Evolutionary conservation across 2,888 invertebrate species (phyloP).

Genomic region (Pogonocherus hispidulus): DNA sequence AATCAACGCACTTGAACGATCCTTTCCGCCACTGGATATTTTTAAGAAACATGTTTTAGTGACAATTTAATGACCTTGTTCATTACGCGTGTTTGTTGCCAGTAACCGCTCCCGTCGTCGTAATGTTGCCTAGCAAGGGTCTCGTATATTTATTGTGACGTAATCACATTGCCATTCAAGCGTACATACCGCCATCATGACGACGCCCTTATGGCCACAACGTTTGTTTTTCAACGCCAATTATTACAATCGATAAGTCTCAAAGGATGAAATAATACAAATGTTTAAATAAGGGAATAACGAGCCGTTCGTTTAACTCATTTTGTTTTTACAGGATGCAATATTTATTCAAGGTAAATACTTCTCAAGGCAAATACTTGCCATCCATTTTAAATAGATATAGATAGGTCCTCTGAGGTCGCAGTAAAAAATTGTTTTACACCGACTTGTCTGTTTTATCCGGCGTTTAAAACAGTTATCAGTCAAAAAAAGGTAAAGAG

Average conservation of each 20-base stretch:
- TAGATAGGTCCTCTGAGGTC: too few relatives aligned
- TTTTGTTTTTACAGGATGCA: not conserved
- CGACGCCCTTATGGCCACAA: conserved; percentile 2
- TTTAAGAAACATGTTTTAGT: conserved; percentile 33
- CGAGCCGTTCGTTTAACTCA: not conserved
- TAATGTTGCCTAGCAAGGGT: conserved; percentile 37
- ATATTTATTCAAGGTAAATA: too few relatives aligned
- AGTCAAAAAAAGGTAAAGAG: too few relatives aligned
- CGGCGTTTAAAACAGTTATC: too few relatives aligned
- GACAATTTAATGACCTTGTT: conserved; percentile 65
- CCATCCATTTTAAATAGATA: too few relatives aligned
- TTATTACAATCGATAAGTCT: conserved; percentile 26
- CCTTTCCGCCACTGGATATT: not conserved
- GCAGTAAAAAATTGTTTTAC: too few relatives aligned
- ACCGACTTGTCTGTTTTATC: too few relatives aligned
- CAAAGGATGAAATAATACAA: conserved; percentile 5
- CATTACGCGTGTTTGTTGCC: conserved; percentile 67
- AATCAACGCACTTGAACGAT: not conserved
- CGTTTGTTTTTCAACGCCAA: conserved; percentile 28
- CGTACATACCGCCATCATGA: conserved; percentile 26
- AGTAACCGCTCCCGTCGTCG: conserved; percentile 54
- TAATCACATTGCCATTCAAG: conserved; percentile 42
- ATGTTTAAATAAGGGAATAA: conserved; percentile 8
- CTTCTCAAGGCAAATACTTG: too few relatives aligned
- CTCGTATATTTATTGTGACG: conserved; percentile 34